Evolutionary conservation across 2,888 invertebrate genomes (phyloP).

Genomic region (Masnerella sp.): DNA sequence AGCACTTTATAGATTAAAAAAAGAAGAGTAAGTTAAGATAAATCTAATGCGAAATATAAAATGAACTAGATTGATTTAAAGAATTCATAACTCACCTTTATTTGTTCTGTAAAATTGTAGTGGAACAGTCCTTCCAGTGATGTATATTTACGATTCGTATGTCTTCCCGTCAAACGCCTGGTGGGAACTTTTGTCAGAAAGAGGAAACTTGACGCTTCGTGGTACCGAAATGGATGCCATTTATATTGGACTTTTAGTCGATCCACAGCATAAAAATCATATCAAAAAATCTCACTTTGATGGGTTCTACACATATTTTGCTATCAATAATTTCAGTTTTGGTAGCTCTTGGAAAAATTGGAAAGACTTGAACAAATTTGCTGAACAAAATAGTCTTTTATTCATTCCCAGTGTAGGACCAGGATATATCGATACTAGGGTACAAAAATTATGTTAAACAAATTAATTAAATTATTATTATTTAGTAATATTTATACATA

Average conservation of each 20-base stretch:
- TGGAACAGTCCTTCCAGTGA: slow-evolving; percentile 79
- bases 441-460: slow-evolving; percentile 63
- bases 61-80: too few relatives aligned
- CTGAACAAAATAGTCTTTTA: slow-evolving; percentile 80
- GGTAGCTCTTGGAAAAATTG: slow-evolving; percentile 83
- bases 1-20: slow-evolving; percentile 79
- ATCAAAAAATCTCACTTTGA: slow-evolving; percentile 80
- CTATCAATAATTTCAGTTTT: slow-evolving; percentile 82
- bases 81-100: background rate
- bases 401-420: slow-evolving; percentile 86
- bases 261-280: slow-evolving; percentile 79
- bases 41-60: too few relatives aligned
- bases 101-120: slow-evolving; percentile 61
- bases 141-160: slow-evolving; percentile 84
- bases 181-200: slow-evolving; percentile 78
- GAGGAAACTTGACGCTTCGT: slow-evolving; percentile 78
- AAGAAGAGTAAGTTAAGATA: slow-evolving; percentile 70
- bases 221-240: slow-evolving; percentile 80
- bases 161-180: slow-evolving; percentile 79
- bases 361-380: slow-evolving; percentile 80
- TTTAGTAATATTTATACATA: too few relatives aligned
- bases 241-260: slow-evolving; percentile 81
- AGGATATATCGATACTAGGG: slow-evolving; percentile 84
- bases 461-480: too few relatives aligned
- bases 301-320: slow-evolving; percentile 84